Evolutionary conservation across 2,113 vertebrate genomes (phyloP).

Genomic region (Hippoglossus stenolepis): DNA sequence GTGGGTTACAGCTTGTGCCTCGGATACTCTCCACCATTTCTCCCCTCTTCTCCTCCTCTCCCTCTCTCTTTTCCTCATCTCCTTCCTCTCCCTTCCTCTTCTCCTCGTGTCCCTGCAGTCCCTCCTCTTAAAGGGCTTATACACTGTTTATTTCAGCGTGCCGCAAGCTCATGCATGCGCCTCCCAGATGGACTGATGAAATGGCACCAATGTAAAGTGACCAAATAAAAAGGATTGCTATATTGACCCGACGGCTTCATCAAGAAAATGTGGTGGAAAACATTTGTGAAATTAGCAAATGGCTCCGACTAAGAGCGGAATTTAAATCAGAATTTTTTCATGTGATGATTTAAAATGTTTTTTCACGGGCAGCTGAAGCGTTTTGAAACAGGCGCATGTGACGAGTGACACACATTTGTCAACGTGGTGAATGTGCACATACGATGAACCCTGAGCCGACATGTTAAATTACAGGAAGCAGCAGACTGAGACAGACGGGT

Average conservation of each 20-base stretch:
- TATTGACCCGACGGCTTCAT: conserved; percentile 37
- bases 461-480: conserved; percentile 80
- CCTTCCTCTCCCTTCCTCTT: conserved; percentile 57
- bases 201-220: conserved; percentile 44
- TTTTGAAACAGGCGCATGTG: conserved; percentile 5
- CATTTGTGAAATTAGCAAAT: conserved; percentile 39
- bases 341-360: too few species aligned
- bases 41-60: conserved; percentile 48
- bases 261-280: conserved; percentile 36
- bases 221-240: conserved; percentile 47
- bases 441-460: conserved; percentile 65
- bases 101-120: conserved; percentile 56
- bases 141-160: conserved; percentile 64
- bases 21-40: conserved; percentile 52
- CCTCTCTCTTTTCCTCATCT: conserved; percentile 36
- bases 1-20: conserved; percentile 64
- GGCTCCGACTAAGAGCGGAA: background rate
- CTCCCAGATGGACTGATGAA: conserved; percentile 56
- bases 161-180: conserved; percentile 24
- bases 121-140: conserved; percentile 80
- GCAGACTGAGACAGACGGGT: conserved; percentile 76
- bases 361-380: background rate
- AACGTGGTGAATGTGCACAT: conserved; percentile 34
- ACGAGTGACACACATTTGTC: conserved; percentile 32
- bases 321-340: background rate